Base-by-base conservation (phyloP, 1,140 invertebrate genomes). In the Drosophila equinoxialis region DNA sequence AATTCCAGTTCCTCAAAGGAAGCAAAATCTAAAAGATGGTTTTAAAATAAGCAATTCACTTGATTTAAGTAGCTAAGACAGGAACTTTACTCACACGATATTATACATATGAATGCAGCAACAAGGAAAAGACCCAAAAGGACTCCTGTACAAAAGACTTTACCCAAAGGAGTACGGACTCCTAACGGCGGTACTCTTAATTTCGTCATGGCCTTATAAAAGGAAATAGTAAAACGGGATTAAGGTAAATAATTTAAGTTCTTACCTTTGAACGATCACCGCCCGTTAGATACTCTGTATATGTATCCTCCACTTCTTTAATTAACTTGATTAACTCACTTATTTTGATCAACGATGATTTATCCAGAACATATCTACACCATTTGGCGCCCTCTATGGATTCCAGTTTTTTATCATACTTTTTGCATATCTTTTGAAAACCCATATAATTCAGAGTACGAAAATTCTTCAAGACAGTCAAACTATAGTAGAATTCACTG, bases 201-300 rank as follows among this genome's bases (percentile, higher is more conserved):
- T 30, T 30, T 30, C 6, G 30, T 6, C 30, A 30, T 30, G 30
- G 30, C 30, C 30, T 30, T 30, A 1, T 0, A 6, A 30, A 30
- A 30, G 30, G 5, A 6, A 30, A 30, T 26, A 26, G 23, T 26
- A 3, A 26, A 26, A 26, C 4, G 3, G 3, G 23, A 26, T 26
- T 26, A 26, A 26, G 23, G 6, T 30, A 30, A 30, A 30, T 30
- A 30, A 30, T 30, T 30, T 6, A 30, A 30, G 95, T 96, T 0
- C 96, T 96, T 45, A 23, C 48, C 48, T 54, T 54, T 54, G 94
- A 92, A 13, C 96, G 90, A 91, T 96, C 94, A 10, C 96, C 96
- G 59, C 93, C 92, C 77, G 96, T 95, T 37, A 60, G 1, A 11
- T 39, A 30, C 30, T 30, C 30, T 30, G 30, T 30, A 30, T 30